A percentile compares a stretch with the other conserved stretches of the same genome.
phyloP scores from a whole-genome alignment of 2,888 invertebrate genomes.

The Octodonta nipae region DNA sequence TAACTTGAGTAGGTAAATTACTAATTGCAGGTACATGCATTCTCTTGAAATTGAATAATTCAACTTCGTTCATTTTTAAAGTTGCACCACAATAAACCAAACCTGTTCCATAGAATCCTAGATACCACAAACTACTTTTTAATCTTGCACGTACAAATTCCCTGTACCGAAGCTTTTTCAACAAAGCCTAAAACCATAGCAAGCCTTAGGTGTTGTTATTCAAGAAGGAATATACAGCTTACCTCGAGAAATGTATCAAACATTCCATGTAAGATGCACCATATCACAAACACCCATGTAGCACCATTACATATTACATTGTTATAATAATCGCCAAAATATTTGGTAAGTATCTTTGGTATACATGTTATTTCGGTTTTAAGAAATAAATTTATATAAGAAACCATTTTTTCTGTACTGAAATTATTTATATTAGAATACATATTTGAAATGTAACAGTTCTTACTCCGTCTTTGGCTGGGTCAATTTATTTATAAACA shows the following conservation, averaged over 20 bases:
- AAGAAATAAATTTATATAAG: constrained; percentile 22
- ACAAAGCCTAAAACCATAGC: constrained; percentile 21
- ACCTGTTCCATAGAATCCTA: constrained; percentile 25
- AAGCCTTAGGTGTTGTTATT: background rate
- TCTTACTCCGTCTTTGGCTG: too few species aligned
- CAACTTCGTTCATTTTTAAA: constrained; percentile 22
- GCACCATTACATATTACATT: constrained; percentile 30
- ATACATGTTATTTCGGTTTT: constrained; percentile 29
- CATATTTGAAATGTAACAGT: too few species aligned
- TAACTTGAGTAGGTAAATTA: constrained; percentile 18
- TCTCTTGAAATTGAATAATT: constrained; percentile 19
- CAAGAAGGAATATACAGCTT: constrained; percentile 2
- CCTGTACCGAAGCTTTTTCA: constrained; percentile 25
- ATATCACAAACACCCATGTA: constrained; percentile 29
- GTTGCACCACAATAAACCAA: constrained; percentile 26
- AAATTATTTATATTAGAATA: too few species aligned
- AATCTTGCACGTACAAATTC: constrained; percentile 25
- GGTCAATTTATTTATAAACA: too few species aligned
- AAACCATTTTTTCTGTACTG: constrained; percentile 13
- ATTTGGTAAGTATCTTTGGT: constrained; percentile 25
- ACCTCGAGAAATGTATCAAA: constrained; percentile 28
- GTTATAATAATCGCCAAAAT: constrained; percentile 28
- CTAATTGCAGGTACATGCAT: constrained; percentile 13
- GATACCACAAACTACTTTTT: constrained; percentile 26
- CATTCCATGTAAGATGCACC: constrained; percentile 25